A percentile compares a stretch with the other conserved stretches of the same genome.
Conservation (phyloP, 2,888 invertebrate species). For the Norana najaformis region DNA sequence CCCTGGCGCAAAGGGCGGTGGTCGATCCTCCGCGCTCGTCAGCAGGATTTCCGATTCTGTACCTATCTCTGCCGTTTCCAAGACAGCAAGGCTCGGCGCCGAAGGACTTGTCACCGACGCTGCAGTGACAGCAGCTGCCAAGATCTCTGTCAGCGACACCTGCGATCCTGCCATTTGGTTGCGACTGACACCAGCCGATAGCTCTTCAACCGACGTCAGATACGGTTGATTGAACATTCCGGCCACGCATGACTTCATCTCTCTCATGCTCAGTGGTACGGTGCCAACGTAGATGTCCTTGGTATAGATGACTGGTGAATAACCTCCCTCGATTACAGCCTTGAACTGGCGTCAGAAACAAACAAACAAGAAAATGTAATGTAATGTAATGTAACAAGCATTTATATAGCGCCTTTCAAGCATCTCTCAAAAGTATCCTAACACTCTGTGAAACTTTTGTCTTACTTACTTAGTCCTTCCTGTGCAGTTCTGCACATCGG, state of each 20-base stretch:
- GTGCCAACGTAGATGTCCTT: constrained; percentile 48
- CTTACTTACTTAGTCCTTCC: no score
- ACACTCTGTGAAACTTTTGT: no score
- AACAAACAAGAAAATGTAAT: background rate
- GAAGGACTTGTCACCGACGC: constrained; percentile 36
- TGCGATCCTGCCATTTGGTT: constrained; percentile 2
- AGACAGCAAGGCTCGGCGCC: constrained; percentile 39
- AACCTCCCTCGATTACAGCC: constrained; percentile 41
- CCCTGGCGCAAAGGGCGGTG: constrained; percentile 41
- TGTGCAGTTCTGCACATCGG: no score
- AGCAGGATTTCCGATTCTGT: background rate
- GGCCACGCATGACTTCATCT: constrained; percentile 46
- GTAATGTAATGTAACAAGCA: no score
- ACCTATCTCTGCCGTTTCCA: constrained; percentile 30
- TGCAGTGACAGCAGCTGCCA: constrained; percentile 36
- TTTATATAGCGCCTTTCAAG: no score
- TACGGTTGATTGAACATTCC: constrained; percentile 46
- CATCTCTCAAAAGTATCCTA: no score
- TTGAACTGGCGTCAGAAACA: constrained; percentile 38
- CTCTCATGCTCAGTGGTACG: constrained; percentile 40
- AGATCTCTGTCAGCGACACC: constrained; percentile 40
- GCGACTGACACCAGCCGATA: constrained; percentile 5
- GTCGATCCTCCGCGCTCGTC: constrained; percentile 33
- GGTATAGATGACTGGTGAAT: constrained; percentile 39
- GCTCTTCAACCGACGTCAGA: constrained; percentile 37